Evolutionary conservation across 2,797 vertebrate species (phyloP).

Genomic region (Cygnus olor): DNA sequence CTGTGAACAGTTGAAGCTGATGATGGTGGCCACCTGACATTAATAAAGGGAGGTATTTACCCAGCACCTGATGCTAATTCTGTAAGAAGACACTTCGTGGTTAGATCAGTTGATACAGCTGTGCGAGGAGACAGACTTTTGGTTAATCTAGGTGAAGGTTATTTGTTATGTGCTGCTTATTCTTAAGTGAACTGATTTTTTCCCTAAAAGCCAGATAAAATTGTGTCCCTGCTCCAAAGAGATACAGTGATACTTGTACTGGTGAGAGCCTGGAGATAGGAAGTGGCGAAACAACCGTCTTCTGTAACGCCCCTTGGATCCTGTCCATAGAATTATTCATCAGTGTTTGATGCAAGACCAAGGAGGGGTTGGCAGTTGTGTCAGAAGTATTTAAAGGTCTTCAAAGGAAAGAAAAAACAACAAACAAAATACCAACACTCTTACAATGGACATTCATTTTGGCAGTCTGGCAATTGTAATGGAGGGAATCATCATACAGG

Average conservation of each 20-base stretch:
- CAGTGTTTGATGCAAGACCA: background rate
- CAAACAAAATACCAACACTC: background rate
- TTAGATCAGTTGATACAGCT: background rate
- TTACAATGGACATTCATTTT: background rate
- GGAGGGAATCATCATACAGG: background rate
- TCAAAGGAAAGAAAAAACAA: background rate
- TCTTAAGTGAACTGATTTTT: fast-evolving
- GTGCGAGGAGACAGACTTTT: background rate
- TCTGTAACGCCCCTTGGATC: background rate
- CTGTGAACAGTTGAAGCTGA: background rate
- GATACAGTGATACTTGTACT: fast-evolving
- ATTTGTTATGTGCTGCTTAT: background rate
- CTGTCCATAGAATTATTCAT: background rate
- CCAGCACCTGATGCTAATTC: background rate
- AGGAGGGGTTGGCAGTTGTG: background rate
- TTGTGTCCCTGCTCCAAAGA: background rate
- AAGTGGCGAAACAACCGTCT: background rate
- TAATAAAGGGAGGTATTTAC: background rate
- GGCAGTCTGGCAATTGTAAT: background rate
- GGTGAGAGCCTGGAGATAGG: background rate
- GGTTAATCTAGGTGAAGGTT: background rate
- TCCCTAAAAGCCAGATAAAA: background rate
- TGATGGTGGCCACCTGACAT: background rate
- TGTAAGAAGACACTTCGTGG: background rate
- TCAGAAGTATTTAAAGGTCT: background rate